Percentiles rank a stretch among this genome's conserved stretches.
These are phyloP conservation scores for Sitobion miscanthi DNA, from an alignment of 1,140 invertebrate species.

Conservation along the genomic window DNA sequence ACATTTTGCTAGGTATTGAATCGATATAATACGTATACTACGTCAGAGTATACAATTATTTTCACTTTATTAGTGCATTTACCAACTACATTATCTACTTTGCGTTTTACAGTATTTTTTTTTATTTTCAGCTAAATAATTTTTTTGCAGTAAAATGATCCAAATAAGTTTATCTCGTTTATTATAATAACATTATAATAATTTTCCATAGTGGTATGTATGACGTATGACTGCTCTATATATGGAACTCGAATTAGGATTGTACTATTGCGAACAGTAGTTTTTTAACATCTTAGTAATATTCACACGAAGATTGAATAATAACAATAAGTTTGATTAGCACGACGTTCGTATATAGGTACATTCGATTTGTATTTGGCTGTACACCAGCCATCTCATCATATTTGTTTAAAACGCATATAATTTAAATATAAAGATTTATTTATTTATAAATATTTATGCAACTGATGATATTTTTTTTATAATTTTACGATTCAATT, in stretches of 20 bases:
- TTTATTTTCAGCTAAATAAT: too few species aligned
- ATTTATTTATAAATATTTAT: not conserved
- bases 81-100: not conserved
- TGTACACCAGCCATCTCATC: not conserved
- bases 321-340: not conserved
- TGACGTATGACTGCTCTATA: not conserved
- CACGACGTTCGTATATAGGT: not conserved
- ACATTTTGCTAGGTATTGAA: too few species aligned
- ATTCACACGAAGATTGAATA: not conserved
- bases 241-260: not conserved
- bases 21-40: too few species aligned
- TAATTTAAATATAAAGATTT: not conserved
- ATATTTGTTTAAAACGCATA: not conserved
- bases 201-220: too few species aligned
- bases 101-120: not conserved
- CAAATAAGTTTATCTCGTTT: too few species aligned
- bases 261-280: not conserved
- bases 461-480: not conserved
- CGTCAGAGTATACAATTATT: too few species aligned
- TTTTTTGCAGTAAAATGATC: not conserved
- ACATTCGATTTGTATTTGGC: not conserved
- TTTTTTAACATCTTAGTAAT: not conserved
- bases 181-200: too few species aligned
- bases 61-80: too few species aligned
- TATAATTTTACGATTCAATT: too few species aligned